Base-by-base conservation (phyloP, 2,888 invertebrate species). In the Cantharis rufa region DNA sequence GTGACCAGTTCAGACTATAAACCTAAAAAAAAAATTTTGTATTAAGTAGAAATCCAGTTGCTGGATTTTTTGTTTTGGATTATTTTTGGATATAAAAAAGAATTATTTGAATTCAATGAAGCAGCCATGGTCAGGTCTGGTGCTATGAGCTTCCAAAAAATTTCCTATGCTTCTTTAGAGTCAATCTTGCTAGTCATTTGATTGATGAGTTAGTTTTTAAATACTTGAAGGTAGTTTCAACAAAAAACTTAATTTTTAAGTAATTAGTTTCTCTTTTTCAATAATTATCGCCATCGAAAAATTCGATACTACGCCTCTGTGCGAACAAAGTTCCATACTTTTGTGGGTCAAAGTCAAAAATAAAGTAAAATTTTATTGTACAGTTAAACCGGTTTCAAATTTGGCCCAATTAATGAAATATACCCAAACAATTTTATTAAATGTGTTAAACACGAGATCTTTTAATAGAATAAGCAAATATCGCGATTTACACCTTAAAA, bases 311-410 rank as follows among this genome's bases (percentile, higher is more conserved):
- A 48, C 48, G 48, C n/a, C 48, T n/a, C n/a, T 48, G 48, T 48
- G 13, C 48, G n/a, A 48, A n/a, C n/a, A 1, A 48, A 48, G 48
- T 48, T 48, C 48, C 48, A 48, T n/a, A 48, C n/a, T 48, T 66
- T 66, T 66, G 18, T 63, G 24, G 64, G 64, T 66, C 64, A 66
- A 66, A 66, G 21, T 66, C n/a, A 66, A 18, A 66, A 18, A 66
- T 66, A 66, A 66, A 24, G 64, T 24, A 24, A 66, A 66, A 66
- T 66, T 66, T 66, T 66, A 66, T 66, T 66, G 64, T 66, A 13
- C 64, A 66, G 64, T 66, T 66, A 66, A 66, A 66, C 64, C 64
- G 64, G 64, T 66, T 66, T 66, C n/a, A 18, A 66, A 66, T 66
- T 24, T 66, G 64, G 64, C 64, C 64, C n/a, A 66, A 66, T 66